Percentiles rank a stretch among this genome's conserved stretches.
Evolutionary conservation across 2,113 vertebrate species (phyloP).

Genomic region (Corythornis madagascariensis): DNA sequence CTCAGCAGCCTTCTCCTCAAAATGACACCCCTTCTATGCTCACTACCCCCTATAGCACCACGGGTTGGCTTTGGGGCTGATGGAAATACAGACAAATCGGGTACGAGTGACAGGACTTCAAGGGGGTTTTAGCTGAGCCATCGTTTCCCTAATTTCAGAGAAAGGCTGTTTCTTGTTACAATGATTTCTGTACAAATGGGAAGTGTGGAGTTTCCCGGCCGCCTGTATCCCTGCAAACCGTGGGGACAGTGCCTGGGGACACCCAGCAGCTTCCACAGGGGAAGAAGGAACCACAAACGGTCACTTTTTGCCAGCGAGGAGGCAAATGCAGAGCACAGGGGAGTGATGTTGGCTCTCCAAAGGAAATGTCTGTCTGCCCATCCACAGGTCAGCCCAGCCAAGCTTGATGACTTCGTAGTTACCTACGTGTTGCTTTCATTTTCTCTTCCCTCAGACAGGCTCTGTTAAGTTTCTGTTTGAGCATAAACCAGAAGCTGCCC

Average conservation of each 20-base stretch:
- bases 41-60: accelerated
- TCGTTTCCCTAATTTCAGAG: neutral
- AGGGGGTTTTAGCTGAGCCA: slow-evolving; percentile 3
- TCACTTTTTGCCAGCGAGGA: neutral
- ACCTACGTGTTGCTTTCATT: slow-evolving; percentile 38
- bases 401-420: neutral
- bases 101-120: neutral
- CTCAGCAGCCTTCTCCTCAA: neutral
- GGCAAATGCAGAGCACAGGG: neutral
- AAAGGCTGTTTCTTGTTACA: neutral
- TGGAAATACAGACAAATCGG: neutral
- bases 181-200: neutral
- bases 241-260: neutral
- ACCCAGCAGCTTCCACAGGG: neutral
- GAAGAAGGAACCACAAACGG: neutral
- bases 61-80: neutral
- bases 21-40: neutral
- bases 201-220: slow-evolving; percentile 3
- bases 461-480: neutral
- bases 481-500: neutral
- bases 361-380: slow-evolving; percentile 14
- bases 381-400: neutral
- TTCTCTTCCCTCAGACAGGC: slow-evolving; percentile 48
- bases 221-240: accelerated
- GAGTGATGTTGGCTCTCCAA: slow-evolving; percentile 20